Evolutionary conservation across 2,113 vertebrate species (phyloP).

Genomic region (Hippocampus mohnikei): DNA sequence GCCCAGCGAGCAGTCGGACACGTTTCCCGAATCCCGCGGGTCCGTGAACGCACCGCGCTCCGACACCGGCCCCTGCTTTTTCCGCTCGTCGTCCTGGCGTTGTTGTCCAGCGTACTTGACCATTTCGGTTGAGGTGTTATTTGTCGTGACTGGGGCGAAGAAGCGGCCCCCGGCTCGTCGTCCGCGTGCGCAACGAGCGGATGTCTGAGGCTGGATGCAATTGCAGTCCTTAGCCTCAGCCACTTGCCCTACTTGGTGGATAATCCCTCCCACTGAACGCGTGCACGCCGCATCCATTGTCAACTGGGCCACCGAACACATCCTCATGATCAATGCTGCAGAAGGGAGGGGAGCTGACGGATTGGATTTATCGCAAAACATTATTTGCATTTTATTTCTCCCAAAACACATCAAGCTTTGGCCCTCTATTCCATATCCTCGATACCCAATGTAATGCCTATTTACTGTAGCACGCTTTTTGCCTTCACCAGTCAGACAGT

Average conservation of each 20-base stretch:
- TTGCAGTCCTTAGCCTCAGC: constrained; percentile 68
- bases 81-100: constrained; percentile 68
- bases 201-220: constrained; percentile 66
- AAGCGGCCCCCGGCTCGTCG: constrained; percentile 18
- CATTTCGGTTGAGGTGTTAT: constrained; percentile 58
- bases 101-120: constrained; percentile 79
- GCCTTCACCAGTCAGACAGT: too few relatives aligned
- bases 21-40: constrained; percentile 69
- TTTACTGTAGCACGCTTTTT: background rate
- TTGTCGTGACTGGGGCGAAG: constrained; percentile 8
- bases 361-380: constrained; percentile 14
- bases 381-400: background rate
- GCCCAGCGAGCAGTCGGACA: constrained; percentile 81
- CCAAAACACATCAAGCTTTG: background rate
- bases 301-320: constrained; percentile 55
- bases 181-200: constrained; percentile 50
- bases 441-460: background rate
- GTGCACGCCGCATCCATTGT: constrained; percentile 70
- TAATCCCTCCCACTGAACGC: constrained; percentile 75
- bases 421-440: background rate
- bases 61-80: constrained; percentile 72
- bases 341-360: constrained; percentile 15
- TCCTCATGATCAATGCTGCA: constrained; percentile 59
- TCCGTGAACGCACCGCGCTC: constrained; percentile 71
- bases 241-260: constrained; percentile 75